Conservation (phyloP, 2,113 vertebrate species). For the Salvator merianae region DNA sequence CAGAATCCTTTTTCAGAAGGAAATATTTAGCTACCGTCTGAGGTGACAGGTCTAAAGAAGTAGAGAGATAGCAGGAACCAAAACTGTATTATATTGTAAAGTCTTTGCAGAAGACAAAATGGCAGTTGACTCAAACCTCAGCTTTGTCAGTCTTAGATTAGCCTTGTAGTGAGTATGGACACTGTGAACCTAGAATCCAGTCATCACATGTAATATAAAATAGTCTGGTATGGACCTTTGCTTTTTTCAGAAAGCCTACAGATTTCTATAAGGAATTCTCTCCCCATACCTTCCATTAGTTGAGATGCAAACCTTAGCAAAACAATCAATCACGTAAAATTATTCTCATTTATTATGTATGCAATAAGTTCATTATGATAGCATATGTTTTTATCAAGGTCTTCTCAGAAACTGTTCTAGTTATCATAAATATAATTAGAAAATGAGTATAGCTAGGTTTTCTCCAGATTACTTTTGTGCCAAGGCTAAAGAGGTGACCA, state of each 20-base stretch:
- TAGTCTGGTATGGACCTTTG: background rate
- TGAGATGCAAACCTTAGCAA: background rate
- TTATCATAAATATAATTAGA: background rate
- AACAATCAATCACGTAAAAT: background rate
- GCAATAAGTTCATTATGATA: background rate
- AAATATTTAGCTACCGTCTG: background rate
- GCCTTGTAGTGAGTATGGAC: background rate
- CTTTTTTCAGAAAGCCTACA: background rate
- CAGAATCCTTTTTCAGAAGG: background rate
- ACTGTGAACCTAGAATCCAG: background rate
- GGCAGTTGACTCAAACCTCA: background rate
- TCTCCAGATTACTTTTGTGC: background rate
- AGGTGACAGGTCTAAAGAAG: background rate
- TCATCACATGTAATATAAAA: background rate
- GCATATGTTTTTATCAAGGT: background rate
- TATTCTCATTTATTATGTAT: background rate
- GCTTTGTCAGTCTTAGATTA: background rate
- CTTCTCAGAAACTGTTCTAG: background rate
- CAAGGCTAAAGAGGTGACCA: background rate
- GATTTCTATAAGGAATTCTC: background rate
- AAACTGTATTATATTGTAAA: background rate
- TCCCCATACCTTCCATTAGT: background rate
- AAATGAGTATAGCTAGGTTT: background rate
- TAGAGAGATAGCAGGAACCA: background rate
- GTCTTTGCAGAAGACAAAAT: background rate